Evolutionary conservation across 1,140 invertebrate genomes (phyloP).

Genomic region (Melitaea cinxia): DNA sequence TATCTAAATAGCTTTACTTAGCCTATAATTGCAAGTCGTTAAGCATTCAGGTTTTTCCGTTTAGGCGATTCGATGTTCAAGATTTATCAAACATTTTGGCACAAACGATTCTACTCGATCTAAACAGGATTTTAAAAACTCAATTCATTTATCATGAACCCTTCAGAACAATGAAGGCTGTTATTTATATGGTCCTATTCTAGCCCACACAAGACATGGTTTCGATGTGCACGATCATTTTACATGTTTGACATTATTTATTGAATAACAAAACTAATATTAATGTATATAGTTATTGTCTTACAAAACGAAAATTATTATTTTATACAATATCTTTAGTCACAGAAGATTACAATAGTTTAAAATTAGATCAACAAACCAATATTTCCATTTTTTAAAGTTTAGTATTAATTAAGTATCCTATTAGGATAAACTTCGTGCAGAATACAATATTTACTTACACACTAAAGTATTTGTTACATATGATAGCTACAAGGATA

Average conservation of each 20-base stretch:
- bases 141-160: slow-evolving; percentile 62
- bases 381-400: too few species aligned
- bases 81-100: slow-evolving; percentile 12
- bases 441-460: too few species aligned
- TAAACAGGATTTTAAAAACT: slow-evolving; percentile 30
- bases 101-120: neutral
- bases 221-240: slow-evolving; percentile 26
- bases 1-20: slow-evolving; percentile 26
- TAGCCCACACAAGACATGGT: slow-evolving; percentile 31
- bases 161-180: slow-evolving; percentile 61
- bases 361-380: too few species aligned
- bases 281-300: neutral
- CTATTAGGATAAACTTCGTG: too few species aligned
- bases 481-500: too few species aligned
- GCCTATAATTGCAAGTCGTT: slow-evolving; percentile 18
- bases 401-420: too few species aligned
- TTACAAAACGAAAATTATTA: neutral
- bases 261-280: slow-evolving; percentile 5
- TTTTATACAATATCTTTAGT: neutral
- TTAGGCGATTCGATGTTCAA: slow-evolving; percentile 8
- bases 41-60: slow-evolving; percentile 15
- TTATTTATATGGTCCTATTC: slow-evolving; percentile 52
- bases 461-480: too few species aligned
- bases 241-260: slow-evolving; percentile 32
- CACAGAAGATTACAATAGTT: too few species aligned